A percentile compares a stretch with the other conserved stretches of the same genome.
These are phyloP conservation scores for Tapera naevia DNA, from an alignment of 2,797 vertebrate species.

Conservation along the genomic window DNA sequence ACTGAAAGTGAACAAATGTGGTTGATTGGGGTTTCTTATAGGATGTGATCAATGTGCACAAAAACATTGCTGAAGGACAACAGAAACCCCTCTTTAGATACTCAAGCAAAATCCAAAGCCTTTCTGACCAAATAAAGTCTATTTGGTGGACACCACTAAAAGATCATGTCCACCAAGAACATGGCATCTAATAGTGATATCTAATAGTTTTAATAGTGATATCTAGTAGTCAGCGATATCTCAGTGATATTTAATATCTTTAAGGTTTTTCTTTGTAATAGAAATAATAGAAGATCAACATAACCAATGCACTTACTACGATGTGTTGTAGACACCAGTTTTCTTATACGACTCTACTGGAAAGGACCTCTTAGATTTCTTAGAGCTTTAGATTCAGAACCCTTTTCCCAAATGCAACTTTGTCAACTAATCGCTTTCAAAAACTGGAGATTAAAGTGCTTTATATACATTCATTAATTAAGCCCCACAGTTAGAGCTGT, in stretches of 20 bases:
- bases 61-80: not conserved
- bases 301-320: not conserved
- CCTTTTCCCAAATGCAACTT: not conserved
- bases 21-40: not conserved
- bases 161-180: not conserved
- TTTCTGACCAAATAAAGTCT: not conserved
- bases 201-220: not conserved
- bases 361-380: not conserved
- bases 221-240: not conserved
- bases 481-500: conserved; percentile 49
- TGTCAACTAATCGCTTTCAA: not conserved
- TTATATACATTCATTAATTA: conserved; percentile 54
- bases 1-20: not conserved
- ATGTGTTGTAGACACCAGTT: not conserved
- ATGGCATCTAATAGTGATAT: not conserved
- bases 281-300: not conserved
- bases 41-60: not conserved
- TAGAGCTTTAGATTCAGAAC: not conserved
- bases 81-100: not conserved
- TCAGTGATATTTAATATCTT: not conserved
- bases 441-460: conserved; percentile 33
- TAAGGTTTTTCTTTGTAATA: not conserved
- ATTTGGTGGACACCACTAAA: not conserved
- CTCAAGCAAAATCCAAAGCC: not conserved
- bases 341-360: not conserved